phyloP scores from a whole-genome alignment of 2,888 invertebrate genomes.

The Liodrosophila aerea region DNA sequence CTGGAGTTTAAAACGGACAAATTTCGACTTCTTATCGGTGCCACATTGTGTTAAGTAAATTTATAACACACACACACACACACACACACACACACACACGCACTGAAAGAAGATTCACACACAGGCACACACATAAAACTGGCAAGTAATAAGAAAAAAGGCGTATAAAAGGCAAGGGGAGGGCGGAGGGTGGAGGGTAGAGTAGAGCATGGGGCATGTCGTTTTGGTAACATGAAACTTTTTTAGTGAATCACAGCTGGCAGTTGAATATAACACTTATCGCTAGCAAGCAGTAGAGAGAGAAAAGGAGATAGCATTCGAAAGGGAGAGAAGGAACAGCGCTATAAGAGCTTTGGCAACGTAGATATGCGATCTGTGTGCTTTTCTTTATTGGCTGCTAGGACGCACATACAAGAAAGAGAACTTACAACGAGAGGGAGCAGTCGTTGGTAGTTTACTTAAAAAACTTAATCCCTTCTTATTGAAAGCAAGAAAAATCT shows the following conservation, averaged over 20 bases:
- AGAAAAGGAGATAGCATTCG: not conserved
- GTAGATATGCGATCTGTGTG: slow-evolving; percentile 64
- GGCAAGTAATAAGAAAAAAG: slow-evolving; percentile 29
- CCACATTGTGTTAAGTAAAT: slow-evolving; percentile 62
- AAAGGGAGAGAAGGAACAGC: not conserved
- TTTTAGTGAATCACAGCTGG: slow-evolving; percentile 70
- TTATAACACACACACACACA: slow-evolving; percentile 45
- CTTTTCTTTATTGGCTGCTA: slow-evolving; percentile 67
- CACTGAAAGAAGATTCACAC: slow-evolving; percentile 23
- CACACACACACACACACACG: slow-evolving; percentile 27
- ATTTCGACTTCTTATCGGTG: slow-evolving; percentile 49
- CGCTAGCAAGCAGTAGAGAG: slow-evolving; percentile 36
- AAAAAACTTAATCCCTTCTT: slow-evolving; percentile 74
- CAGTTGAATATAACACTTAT: slow-evolving; percentile 74
- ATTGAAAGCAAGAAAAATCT: slow-evolving; percentile 65
- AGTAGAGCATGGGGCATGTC: slow-evolving; percentile 10
- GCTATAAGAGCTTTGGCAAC: slow-evolving; percentile 20
- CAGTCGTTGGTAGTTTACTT: slow-evolving; percentile 72
- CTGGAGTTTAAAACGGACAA: slow-evolving; percentile 51
- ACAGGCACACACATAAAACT: slow-evolving; percentile 19
- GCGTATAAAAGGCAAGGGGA: slow-evolving; percentile 15
- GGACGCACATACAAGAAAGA: slow-evolving; percentile 18
- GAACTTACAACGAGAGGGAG: slow-evolving; percentile 1
- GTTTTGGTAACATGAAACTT: slow-evolving; percentile 71
- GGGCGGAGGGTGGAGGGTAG: not conserved